Evolutionary conservation across 2,113 vertebrate genomes (phyloP), one percentile per base, ranked within the genome.

Genomic region (Ailuropoda melanoleuca): DNA sequence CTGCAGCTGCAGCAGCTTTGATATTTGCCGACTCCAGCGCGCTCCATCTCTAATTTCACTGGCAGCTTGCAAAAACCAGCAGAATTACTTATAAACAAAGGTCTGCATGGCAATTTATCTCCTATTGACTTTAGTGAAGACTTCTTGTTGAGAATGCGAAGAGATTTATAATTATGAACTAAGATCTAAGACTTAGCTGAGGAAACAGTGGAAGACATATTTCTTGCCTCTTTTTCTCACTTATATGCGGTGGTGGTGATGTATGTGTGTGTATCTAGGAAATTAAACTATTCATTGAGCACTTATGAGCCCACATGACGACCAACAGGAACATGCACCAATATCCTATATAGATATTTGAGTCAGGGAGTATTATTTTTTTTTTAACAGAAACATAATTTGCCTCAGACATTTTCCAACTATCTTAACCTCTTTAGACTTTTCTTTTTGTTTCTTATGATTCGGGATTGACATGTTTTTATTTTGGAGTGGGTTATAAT

Each of bases 1-100:
- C 97, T 98, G 97, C 97, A 98, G 95, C 93, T 90, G 97, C 55
- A 97, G 96, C 88, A 93, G 39, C 98, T 98, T 94, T 97, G 68
- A 86, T 90, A 98, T 97, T 66, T 94, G 92, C 86, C 89, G 85
- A 97, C 56, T 93, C 97, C 72, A 98, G 58, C 8, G 10, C 11
- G 85, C 34, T 80, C 74, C 92, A 89, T 90, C 97, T 97, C 93
- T 96, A 93, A 98, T 95, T 98, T 97, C 98, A 95, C 82, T 93
- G 86, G 84, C 26, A 98, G 93, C 90, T 96, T 98, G 90, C 90
- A 98, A 97, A 98, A 98, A 18, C 90, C 95, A 97, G 96, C 77
- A 97, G 97, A 97, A 64, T 62, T 95, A 46, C 58, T 80, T 96
- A 97, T 17, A 96, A 98, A 98, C 96, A 90, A 93, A 96, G 97